These are phyloP conservation scores for Lepas anatifera DNA, from an alignment of 2,888 invertebrate genomes.

Conservation along the genomic window DNA sequence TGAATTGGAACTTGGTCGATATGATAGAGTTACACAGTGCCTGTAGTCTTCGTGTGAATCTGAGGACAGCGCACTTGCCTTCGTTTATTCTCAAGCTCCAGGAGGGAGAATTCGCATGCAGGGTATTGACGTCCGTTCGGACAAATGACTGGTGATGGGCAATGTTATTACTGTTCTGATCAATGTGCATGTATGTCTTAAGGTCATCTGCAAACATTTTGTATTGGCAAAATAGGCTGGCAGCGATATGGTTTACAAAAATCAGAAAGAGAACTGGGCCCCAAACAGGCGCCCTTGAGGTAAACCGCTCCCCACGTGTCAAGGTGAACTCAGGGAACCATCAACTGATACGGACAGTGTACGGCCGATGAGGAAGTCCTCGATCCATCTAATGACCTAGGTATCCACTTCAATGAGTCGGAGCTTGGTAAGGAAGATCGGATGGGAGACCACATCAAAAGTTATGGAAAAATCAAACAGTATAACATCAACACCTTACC, in stretches of 20 bases:
- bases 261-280: slow-evolving; percentile 14
- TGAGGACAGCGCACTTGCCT: too few species aligned
- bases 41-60: not conserved
- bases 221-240: not conserved
- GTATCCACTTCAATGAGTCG: not conserved
- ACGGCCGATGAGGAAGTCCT: too few species aligned
- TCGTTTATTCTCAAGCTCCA: too few species aligned
- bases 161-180: too few species aligned
- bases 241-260: slow-evolving; percentile 8
- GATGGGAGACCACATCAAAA: slow-evolving; percentile 13
- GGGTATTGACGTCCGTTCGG: too few species aligned
- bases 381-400: not conserved
- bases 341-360: not conserved
- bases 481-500: slow-evolving; percentile 6
- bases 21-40: not conserved
- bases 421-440: not conserved
- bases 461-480: slow-evolving; percentile 17
- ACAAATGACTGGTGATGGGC: too few species aligned
- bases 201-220: slow-evolving; percentile 18
- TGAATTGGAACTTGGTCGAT: not conserved
- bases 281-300: slow-evolving; percentile 16
- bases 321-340: not conserved
- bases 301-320: slow-evolving; percentile 8
- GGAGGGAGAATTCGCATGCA: too few species aligned
- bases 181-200: too few species aligned